Evolutionary conservation across 2,888 invertebrate genomes (phyloP), one percentile per base, ranked within the genome.

Genomic region (Byasa hedistus): DNA sequence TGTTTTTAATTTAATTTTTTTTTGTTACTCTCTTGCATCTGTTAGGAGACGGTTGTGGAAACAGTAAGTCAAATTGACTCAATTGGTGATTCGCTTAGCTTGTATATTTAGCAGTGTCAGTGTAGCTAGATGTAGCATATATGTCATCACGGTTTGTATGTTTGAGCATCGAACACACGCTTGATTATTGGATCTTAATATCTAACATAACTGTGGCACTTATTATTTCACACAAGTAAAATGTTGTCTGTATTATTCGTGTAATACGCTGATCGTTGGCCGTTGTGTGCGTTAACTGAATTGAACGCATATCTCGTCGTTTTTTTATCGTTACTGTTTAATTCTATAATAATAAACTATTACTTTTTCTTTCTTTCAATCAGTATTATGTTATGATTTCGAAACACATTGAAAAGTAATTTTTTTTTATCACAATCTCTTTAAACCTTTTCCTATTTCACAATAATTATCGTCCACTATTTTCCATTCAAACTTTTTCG

Each of bases 31-130:
- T 88, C 89, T 89, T 87, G 91, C 91, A 90, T 91, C 91, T 87
- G 89, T 89, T 91, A 91, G 91, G 90, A 91, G 91, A 91, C 89
- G 91, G 77, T 91, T 91, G 85, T 91, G 91, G 91, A 91, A 91
- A 91, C 91, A 91, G 91, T 91, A 91, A 91, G 91, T 91, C 83
- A 83, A 85, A 75, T 84, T 83, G 85, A 80, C 74, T 85, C 85
- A 85, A 87, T 78, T 88, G 84, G 86, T 85, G 86, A 84, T 79
- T 87, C 85, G 90, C 89, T 90, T 89, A 78, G 90, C 90, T 90
- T 89, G 76, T 82, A 69, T 69, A 79, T 75, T 77, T 86, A 83
- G 83, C 76, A 68, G 69, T 78, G 85, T 66, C n/a, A n/a, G 59
- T 54, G 66, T 85, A 83, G 80, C 72, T 76, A 75, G 84, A 68